These are phyloP conservation scores for Lasioglossum lativentre DNA, from an alignment of 2,888 invertebrate species.

Conservation along the genomic window DNA sequence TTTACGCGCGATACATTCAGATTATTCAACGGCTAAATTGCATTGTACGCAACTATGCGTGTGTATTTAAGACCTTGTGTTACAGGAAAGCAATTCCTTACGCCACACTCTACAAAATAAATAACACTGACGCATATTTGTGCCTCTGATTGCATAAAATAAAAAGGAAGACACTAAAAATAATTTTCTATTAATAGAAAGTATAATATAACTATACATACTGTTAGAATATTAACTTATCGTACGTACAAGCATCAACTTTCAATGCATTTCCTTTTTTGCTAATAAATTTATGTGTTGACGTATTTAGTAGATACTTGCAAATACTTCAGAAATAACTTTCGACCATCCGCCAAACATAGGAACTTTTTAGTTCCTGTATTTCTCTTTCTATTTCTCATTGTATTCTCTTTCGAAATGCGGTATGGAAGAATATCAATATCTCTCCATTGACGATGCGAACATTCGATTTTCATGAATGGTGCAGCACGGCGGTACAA, in stretches of 20 bases:
- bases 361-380: conserved; percentile 38
- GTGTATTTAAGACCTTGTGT: conserved; percentile 56
- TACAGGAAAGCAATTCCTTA: conserved; percentile 70
- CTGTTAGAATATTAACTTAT: conserved; percentile 54
- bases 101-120: conserved; percentile 52
- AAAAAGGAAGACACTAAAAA: conserved; percentile 47
- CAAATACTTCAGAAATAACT: conserved; percentile 47
- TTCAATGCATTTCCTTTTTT: conserved; percentile 33
- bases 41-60: conserved; percentile 50
- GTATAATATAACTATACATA: conserved; percentile 31
- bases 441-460: conserved; percentile 28
- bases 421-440: conserved; percentile 39
- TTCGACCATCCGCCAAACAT: conserved; percentile 32
- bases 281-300: conserved; percentile 53
- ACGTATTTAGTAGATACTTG: conserved; percentile 49
- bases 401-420: conserved; percentile 30
- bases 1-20: conserved; percentile 61
- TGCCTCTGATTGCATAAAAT: conserved; percentile 45
- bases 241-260: conserved; percentile 50
- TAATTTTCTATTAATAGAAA: conserved; percentile 40
- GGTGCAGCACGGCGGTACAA: conserved; percentile 33
- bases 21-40: conserved; percentile 67
- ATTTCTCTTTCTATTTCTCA: conserved; percentile 23
- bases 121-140: conserved; percentile 51
- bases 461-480: conserved; percentile 43